Base-by-base conservation (phyloP, 2,888 invertebrate genomes). In the Eilema griseolum region DNA sequence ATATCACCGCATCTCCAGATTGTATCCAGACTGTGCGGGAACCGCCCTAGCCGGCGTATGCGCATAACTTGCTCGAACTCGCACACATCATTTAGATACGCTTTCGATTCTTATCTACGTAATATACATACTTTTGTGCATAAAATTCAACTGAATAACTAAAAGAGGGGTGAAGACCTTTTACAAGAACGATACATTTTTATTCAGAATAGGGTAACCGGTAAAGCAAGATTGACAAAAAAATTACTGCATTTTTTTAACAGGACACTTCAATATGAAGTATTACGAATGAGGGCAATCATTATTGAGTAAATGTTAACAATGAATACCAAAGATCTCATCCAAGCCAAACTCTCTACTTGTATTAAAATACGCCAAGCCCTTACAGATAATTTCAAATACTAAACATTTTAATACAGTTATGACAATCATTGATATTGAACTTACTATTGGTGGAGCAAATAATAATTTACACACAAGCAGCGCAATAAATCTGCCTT, bases 1-100 rank as follows among this genome's bases (percentile, higher is more conserved):
- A 67, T 82, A 81, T 83, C 81, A 61, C 33, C 41, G 23, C 56
- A 83, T 83, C 81, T 77, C 14, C 59, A 57, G 83, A 81, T 83
- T 66, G 62, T 78, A 81, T 83, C 81, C 81, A 59, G 57, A 64
- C 69, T 69, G 69, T 69, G 61, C 61, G 67, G 67, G 83, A 74
- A 72, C 83, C 73, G 77, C 74, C 79, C 77, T 71, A 71, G 64
- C 74, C 69, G 46, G 69, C 71, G 72, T 75, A 63, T 61, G 72
- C 72, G 74, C 79, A 71, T 69, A 66, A 72, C 69, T 75, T 66
- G 71, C 68, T 63, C 62, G 67, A 67, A 71, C 75, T 74, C 77
- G 61, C 75, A 74, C 77, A 75, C 78, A 63, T 82, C 71, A 64
- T 83, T 78, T 73, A 75, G 81, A 73, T 81, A 81, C 72, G 75